phyloP scores from a whole-genome alignment of 2,113 vertebrate species.

The Phaethon lepturus region DNA sequence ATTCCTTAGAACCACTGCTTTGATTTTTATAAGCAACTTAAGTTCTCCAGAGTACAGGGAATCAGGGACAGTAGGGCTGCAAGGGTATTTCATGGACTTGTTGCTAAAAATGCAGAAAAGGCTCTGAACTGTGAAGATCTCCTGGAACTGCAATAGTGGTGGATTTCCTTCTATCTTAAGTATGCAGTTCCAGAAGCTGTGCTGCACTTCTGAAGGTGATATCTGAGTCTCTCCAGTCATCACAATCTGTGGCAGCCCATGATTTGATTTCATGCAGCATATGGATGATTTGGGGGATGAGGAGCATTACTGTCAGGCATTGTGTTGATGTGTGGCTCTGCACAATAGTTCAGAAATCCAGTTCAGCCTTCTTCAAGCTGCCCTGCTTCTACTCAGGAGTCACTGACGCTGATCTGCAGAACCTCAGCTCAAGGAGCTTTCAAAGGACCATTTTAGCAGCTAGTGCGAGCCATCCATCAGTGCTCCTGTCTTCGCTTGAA shows the following conservation, averaged over 20 bases:
- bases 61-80: not conserved
- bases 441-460: not conserved
- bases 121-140: not conserved
- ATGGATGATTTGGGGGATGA: not conserved
- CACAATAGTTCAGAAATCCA: not conserved
- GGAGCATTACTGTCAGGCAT: not conserved
- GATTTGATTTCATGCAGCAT: not conserved
- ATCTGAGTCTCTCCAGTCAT: not conserved
- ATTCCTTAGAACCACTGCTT: not conserved
- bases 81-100: not conserved
- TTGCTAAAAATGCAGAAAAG: not conserved
- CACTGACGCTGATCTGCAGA: not conserved
- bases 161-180: not conserved
- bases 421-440: constrained; percentile 19
- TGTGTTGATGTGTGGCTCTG: not conserved
- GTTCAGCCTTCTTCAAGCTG: not conserved
- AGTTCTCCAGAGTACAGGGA: not conserved
- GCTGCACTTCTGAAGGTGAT: not conserved
- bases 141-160: not conserved
- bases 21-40: not conserved
- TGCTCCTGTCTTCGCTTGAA: constrained; percentile 33
- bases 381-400: constrained; percentile 2
- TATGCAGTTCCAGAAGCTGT: not conserved
- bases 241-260: accelerated
- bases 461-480: constrained; percentile 36